These are phyloP conservation scores for Enteromius unitaeniatus DNA, from an alignment of 2,797 vertebrate species.

Conservation along the genomic window DNA sequence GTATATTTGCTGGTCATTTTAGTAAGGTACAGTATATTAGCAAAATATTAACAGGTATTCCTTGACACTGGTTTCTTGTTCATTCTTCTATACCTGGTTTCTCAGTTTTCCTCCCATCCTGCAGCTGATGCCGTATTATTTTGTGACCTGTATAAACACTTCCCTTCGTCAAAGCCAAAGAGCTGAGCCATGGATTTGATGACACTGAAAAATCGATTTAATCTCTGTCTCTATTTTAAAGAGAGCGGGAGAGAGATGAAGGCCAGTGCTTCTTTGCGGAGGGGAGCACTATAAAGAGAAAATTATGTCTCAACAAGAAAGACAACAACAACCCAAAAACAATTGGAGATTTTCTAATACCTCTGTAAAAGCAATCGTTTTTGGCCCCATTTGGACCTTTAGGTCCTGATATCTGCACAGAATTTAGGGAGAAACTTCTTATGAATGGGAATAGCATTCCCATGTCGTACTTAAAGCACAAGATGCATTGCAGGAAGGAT, in stretches of 20 bases:
- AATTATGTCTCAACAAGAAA: conserved; percentile 40
- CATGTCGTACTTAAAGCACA: not conserved
- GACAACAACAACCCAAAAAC: conserved; percentile 23
- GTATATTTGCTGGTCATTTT: not conserved
- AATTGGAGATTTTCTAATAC: conserved; percentile 11
- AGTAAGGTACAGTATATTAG: not conserved
- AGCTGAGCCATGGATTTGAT: conserved; percentile 63
- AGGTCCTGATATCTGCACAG: not conserved
- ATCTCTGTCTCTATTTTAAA: conserved; percentile 62
- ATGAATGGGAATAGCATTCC: not conserved
- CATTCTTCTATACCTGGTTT: not conserved
- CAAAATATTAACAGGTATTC: not conserved
- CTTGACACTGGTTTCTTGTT: not conserved
- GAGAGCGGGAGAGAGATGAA: conserved; percentile 48
- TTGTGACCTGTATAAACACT: conserved; percentile 54
- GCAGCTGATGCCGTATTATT: conserved; percentile 23
- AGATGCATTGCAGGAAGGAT: not conserved
- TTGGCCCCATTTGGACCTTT: not conserved
- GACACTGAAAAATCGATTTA: conserved; percentile 66
- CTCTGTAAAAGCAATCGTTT: conserved; percentile 7
- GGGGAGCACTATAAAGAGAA: conserved; percentile 26
- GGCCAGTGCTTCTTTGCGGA: conserved; percentile 17
- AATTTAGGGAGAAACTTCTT: not conserved
- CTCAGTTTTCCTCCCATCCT: not conserved
- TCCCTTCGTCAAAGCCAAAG: conserved; percentile 56